phyloP scores from a whole-genome alignment of 2,888 invertebrate genomes.

The Oscheius sp. region DNA sequence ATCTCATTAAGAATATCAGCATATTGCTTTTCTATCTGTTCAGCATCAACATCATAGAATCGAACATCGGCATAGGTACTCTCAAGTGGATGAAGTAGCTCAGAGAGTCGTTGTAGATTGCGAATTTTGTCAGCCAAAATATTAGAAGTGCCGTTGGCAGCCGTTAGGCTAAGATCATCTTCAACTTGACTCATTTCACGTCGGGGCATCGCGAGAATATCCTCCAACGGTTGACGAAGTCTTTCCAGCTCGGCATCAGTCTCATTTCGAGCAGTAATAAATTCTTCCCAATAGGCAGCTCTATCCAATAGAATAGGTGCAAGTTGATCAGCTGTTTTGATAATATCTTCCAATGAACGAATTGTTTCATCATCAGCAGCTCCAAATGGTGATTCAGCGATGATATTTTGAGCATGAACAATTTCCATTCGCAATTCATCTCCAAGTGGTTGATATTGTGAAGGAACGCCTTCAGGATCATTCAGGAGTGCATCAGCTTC shows the following conservation, averaged over 20 bases:
- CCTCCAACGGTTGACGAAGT: conserved; percentile 42
- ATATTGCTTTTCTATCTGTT: conserved; percentile 54
- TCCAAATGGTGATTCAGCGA: conserved; percentile 24
- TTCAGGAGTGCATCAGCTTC: conserved; percentile 41
- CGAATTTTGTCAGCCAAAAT: conserved; percentile 39
- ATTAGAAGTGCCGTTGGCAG: conserved; percentile 35
- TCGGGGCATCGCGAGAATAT: conserved; percentile 33
- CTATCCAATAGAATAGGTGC: conserved; percentile 48
- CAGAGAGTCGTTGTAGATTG: conserved; percentile 53
- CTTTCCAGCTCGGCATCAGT: conserved; percentile 49
- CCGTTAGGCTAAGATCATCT: conserved; percentile 34
- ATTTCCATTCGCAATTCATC: conserved; percentile 37
- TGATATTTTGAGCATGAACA: conserved; percentile 32
- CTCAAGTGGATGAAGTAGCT: conserved; percentile 57
- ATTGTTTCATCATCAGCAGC: conserved; percentile 22
- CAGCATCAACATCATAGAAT: conserved; percentile 60
- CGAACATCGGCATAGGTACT: conserved; percentile 59
- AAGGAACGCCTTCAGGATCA: conserved; percentile 48
- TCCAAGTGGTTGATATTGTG: conserved; percentile 41
- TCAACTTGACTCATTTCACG: conserved; percentile 34
- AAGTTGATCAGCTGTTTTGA: conserved; percentile 39
- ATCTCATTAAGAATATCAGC: conserved; percentile 49
- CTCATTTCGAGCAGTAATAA: conserved; percentile 50
- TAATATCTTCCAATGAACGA: conserved; percentile 33
- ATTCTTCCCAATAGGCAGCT: conserved; percentile 46